phyloP scores from a whole-genome alignment of 2,797 vertebrate genomes.

The Hirundo rustica region DNA sequence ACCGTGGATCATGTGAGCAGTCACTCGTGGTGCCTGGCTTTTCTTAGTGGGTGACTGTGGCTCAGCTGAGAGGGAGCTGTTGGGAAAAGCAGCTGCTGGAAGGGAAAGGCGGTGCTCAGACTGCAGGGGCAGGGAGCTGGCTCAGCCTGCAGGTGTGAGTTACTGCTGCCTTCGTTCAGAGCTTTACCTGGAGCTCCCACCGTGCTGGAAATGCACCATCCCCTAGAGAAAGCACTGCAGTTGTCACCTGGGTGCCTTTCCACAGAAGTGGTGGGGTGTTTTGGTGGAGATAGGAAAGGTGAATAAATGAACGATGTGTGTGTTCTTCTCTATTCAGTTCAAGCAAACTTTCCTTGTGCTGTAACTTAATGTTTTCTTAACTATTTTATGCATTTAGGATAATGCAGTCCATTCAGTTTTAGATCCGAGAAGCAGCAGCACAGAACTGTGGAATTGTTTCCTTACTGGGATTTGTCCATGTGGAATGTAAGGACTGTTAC shows the following conservation, averaged over 20 bases:
- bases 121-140: background rate
- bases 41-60: background rate
- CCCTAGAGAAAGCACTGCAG: background rate
- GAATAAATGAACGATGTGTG: background rate
- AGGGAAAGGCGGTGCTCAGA: background rate
- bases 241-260: background rate
- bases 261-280: fast-evolving
- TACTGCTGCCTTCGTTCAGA: background rate
- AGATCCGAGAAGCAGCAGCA: background rate
- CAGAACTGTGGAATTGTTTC: background rate
- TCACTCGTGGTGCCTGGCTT: background rate
- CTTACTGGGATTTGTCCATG: background rate
- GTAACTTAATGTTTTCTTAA: background rate
- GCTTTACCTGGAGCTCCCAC: background rate
- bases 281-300: background rate
- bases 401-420: background rate
- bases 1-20: background rate
- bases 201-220: background rate
- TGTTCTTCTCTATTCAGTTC: background rate
- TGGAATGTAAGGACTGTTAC: background rate
- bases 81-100: background rate
- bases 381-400: background rate
- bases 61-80: background rate
- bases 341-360: background rate
- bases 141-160: background rate